A percentile compares a stretch with the other conserved stretches of the same genome.
Conservation (phyloP, 2,888 invertebrate genomes). For the Trissolcus japonicus region DNA sequence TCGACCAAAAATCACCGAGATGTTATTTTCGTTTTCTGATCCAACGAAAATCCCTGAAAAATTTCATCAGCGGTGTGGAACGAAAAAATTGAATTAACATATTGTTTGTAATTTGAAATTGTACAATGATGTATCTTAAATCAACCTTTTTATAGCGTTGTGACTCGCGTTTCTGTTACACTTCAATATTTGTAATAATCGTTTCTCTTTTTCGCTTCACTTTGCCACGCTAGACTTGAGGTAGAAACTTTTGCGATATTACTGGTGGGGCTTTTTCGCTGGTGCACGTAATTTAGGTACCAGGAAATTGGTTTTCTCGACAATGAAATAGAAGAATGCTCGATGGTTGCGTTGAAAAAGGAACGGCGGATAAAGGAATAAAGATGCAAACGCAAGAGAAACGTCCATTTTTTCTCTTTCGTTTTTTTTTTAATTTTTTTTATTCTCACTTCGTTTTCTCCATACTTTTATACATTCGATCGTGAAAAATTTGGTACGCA, state of each 20-base stretch:
- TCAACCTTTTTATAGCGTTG: conserved; percentile 74
- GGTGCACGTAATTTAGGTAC: conserved; percentile 76
- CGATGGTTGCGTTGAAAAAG: conserved; percentile 61
- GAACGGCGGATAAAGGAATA: conserved; percentile 49
- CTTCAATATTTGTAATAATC: conserved; percentile 53
- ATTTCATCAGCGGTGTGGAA: too few relatives aligned
- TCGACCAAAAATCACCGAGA: too few relatives aligned
- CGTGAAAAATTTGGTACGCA: conserved; percentile 44
- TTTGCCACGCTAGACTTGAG: conserved; percentile 66
- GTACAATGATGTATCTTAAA: conserved; percentile 76
- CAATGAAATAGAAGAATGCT: conserved; percentile 77
- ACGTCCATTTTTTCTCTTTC: conserved; percentile 43
- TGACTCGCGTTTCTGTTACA: conserved; percentile 51
- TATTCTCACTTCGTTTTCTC: conserved; percentile 1
- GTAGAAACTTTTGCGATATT: conserved; percentile 74
- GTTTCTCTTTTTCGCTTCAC: conserved; percentile 63
- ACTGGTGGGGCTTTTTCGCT: conserved; percentile 72
- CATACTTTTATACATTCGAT: conserved; percentile 31
- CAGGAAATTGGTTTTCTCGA: conserved; percentile 77
- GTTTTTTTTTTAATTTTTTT: background rate
- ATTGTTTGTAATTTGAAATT: conserved; percentile 73
- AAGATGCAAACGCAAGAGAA: conserved; percentile 47
- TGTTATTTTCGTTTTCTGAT: too few relatives aligned
- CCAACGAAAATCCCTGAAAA: too few relatives aligned
- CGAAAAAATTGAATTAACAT: too few relatives aligned